phyloP scores from a whole-genome alignment of 2,888 invertebrate genomes.

The Fissipunctia ypsillon region DNA sequence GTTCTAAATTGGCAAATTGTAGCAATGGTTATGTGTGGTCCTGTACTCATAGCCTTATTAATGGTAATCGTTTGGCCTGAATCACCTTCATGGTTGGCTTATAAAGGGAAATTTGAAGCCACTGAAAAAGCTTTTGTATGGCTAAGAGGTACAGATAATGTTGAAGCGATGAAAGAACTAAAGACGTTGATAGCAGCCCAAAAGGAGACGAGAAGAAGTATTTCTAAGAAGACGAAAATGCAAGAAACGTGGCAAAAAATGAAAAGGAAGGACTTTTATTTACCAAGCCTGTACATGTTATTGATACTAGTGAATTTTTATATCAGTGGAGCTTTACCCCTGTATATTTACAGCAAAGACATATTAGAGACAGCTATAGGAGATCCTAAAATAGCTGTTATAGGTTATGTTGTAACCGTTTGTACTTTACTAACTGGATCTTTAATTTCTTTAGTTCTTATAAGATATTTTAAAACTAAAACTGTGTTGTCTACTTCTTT shows the following conservation, averaged over 20 bases:
- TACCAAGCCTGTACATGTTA: slow-evolving; percentile 40
- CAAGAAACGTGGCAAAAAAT: slow-evolving; percentile 26
- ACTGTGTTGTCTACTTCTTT: slow-evolving; percentile 40
- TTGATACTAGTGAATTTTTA: slow-evolving; percentile 33
- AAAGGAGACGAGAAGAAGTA: slow-evolving; percentile 1
- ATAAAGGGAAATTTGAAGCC: slow-evolving; percentile 51
- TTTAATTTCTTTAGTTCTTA: slow-evolving; percentile 43
- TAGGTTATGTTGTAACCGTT: slow-evolving; percentile 23
- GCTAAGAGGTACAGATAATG: slow-evolving; percentile 28
- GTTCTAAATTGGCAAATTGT: slow-evolving; percentile 35
- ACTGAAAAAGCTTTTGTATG: slow-evolving; percentile 47
- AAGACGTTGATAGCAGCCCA: slow-evolving; percentile 38
- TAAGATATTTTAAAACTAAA: slow-evolving; percentile 48
- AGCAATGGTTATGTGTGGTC: slow-evolving; percentile 30
- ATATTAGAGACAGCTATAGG: slow-evolving; percentile 34
- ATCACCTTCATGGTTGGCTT: slow-evolving; percentile 62
- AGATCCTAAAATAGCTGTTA: slow-evolving; percentile 37
- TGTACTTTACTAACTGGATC: slow-evolving; percentile 28
- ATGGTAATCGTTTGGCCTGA: slow-evolving; percentile 54
- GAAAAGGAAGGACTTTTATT: slow-evolving; percentile 35
- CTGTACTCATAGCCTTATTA: slow-evolving; percentile 28
- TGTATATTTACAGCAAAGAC: slow-evolving; percentile 42
- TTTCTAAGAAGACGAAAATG: slow-evolving; percentile 18
- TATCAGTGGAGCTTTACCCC: slow-evolving; percentile 19
- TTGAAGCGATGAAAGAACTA: slow-evolving; percentile 23